These are phyloP conservation scores for Proisotoma minuta DNA, from an alignment of 2,888 invertebrate species.

Conservation along the genomic window DNA sequence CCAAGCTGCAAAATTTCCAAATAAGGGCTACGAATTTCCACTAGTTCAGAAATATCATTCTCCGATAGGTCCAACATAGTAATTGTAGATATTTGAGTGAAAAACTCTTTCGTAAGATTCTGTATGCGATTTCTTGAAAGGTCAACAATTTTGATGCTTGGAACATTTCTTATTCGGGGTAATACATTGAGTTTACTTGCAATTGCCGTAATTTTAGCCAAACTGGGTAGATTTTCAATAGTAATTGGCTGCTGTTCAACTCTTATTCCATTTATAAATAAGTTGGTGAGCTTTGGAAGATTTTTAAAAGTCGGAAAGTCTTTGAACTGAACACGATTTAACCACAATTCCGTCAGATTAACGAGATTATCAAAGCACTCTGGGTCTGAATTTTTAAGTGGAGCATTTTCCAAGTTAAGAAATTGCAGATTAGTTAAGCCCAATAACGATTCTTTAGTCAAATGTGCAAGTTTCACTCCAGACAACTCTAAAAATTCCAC, in stretches of 20 bases:
- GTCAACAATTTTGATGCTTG: conserved; percentile 22
- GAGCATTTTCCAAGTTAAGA: conserved; percentile 28
- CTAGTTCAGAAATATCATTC: conserved; percentile 14
- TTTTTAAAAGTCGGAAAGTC: conserved; percentile 29
- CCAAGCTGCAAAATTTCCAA: conserved; percentile 14
- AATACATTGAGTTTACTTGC: conserved; percentile 26
- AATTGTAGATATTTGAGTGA: conserved; percentile 11
- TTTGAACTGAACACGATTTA: conserved; percentile 24
- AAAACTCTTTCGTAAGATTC: conserved; percentile 11
- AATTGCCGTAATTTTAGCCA: conserved; percentile 18
- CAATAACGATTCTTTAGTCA: conserved; percentile 33
- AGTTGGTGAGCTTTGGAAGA: conserved; percentile 21
- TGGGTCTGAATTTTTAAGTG: conserved; percentile 26
- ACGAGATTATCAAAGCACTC: conserved; percentile 35
- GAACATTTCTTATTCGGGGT: conserved; percentile 26
- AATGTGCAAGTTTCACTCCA: conserved; percentile 26
- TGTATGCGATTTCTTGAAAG: conserved; percentile 30
- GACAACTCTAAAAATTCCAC: conserved; percentile 31
- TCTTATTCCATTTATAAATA: conserved; percentile 16
- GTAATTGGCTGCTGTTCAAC: conserved; percentile 10
- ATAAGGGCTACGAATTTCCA: conserved; percentile 4
- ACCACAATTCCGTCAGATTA: conserved; percentile 20
- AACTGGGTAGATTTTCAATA: conserved; percentile 29
- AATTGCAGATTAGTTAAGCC: conserved; percentile 28
- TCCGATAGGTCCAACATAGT: conserved; percentile 11